A percentile compares a stretch with the other conserved stretches of the same genome.
These are phyloP conservation scores for Brachyhypopomus occidentalis DNA, from an alignment of 2,113 vertebrate species.

Conservation along the genomic window DNA sequence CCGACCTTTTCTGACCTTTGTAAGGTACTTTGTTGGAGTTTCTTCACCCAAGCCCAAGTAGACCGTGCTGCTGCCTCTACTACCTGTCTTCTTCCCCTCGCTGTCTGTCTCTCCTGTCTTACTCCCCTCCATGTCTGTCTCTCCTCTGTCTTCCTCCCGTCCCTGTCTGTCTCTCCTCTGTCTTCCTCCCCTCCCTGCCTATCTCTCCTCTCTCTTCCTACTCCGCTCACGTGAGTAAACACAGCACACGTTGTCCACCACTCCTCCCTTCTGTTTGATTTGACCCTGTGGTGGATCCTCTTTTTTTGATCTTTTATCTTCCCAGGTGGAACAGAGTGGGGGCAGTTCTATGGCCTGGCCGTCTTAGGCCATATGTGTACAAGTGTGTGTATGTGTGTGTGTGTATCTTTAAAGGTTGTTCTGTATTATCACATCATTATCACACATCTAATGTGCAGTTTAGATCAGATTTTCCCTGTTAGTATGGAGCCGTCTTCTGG, in stretches of 20 bases:
- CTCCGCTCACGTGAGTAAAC: constrained; percentile 53
- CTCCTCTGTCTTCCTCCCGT: too few relatives aligned
- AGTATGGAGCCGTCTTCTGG: background rate
- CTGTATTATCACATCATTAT: background rate
- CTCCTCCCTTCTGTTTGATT: constrained; percentile 63
- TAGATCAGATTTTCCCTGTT: background rate
- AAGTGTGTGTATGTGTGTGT: constrained; percentile 8
- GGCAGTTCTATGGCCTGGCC: constrained; percentile 38
- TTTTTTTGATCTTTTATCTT: constrained; percentile 40
- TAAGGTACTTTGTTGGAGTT: too few relatives aligned
- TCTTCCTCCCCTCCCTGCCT: too few relatives aligned
- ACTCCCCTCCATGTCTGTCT: background rate
- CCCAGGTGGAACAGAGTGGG: constrained; percentile 17
- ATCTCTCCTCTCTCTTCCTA: constrained; percentile 40
- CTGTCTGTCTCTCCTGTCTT: too few relatives aligned
- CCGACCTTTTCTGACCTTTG: too few relatives aligned
- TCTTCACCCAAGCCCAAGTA: background rate
- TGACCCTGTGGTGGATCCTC: constrained; percentile 21
- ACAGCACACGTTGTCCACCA: constrained; percentile 30
- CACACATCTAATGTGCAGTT: background rate
- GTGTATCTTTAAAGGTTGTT: constrained; percentile 23
- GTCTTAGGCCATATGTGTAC: constrained; percentile 1
- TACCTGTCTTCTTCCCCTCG: too few relatives aligned
- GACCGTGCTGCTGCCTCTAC: background rate
- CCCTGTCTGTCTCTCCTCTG: too few relatives aligned